Base-by-base conservation (phyloP, 2,113 vertebrate species). In the Falco punctatus region DNA sequence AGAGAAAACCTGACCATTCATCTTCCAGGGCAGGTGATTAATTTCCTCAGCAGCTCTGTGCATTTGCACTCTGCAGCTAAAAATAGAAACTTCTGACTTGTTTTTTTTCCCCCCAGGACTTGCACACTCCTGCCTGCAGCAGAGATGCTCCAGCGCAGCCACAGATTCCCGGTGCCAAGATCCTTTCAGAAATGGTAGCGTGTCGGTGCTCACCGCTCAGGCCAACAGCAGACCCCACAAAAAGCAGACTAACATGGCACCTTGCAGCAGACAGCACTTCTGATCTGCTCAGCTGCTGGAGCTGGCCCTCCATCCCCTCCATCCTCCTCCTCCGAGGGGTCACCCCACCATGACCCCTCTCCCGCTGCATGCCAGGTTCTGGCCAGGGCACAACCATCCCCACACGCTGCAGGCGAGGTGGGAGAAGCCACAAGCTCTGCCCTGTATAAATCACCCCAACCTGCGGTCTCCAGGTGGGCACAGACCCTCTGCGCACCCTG, bases 61-160 rank as follows among this genome's bases (percentile, higher is more conserved):
- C 42, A 7, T 88, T 86, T 85, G 51, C 81, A 77, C 95, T 71
- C 78, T 6, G 71, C 84, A 74, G 71, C 84, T 90, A 88, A 95
- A 96, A 81, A 91, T 78, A 94, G 64, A 40, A 61, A 61, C 54
- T 90, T 55, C 44, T 55, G 71, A 71, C 52, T 86, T 26, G 35
- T 32, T 57, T 35, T 55, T 72, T 52, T 51, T 57, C 23, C 54
- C 54, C 40, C n/a, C 57, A 27, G 79, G 77, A 74, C 83, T 71
- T 30, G 42, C 86, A 58, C 46, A 2, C 70, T 80, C 65, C 75
- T 62, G 48, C 75, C 81, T 67, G 70, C 55, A 46, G 51, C 15
- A 18, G 83, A n/a, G 73, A 52, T 0, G 8, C 92, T 86, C 67
- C 72, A 21, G 32, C 24, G 75, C 64, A 52, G 42, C 38, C 20